Percentiles rank a stretch among this genome's conserved stretches.
Conservation (phyloP, 2,888 invertebrate genomes). For the Macrosiphum euphorbiae region DNA sequence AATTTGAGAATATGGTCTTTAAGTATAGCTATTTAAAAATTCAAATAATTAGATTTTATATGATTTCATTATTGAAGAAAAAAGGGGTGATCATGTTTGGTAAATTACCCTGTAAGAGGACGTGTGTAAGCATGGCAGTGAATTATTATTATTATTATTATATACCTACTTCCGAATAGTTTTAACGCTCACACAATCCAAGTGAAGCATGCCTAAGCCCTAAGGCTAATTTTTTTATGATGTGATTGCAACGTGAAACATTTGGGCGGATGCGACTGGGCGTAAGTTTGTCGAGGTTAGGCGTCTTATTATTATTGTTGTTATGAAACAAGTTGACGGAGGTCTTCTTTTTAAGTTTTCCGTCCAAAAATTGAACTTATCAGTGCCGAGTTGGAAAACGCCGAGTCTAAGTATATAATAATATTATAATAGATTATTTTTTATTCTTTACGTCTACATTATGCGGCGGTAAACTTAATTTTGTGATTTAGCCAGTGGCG, state of each 20-base stretch:
- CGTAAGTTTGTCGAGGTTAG: neutral
- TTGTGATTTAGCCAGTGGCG: neutral
- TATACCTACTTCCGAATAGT: neutral
- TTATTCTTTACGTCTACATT: neutral
- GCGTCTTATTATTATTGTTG: neutral
- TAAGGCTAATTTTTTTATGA: neutral
- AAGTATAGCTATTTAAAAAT: neutral
- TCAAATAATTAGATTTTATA: neutral
- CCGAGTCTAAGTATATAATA: neutral
- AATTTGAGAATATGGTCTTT: neutral
- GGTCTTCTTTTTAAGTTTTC: neutral
- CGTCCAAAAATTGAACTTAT: neutral
- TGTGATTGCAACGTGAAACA: neutral
- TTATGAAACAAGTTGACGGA: neutral
- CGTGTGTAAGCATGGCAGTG: neutral
- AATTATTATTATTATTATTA: slow-evolving; percentile 1
- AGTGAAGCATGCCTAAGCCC: neutral
- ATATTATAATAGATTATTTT: neutral
- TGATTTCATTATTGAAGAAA: neutral
- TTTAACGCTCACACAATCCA: neutral
- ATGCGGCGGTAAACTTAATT: neutral
- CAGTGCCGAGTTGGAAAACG: neutral
- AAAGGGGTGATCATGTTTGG: neutral
- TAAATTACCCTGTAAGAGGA: neutral
- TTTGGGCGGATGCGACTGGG: neutral